phyloP scores from a whole-genome alignment of 2,888 invertebrate species.

The Ormyrus nitidulus region DNA sequence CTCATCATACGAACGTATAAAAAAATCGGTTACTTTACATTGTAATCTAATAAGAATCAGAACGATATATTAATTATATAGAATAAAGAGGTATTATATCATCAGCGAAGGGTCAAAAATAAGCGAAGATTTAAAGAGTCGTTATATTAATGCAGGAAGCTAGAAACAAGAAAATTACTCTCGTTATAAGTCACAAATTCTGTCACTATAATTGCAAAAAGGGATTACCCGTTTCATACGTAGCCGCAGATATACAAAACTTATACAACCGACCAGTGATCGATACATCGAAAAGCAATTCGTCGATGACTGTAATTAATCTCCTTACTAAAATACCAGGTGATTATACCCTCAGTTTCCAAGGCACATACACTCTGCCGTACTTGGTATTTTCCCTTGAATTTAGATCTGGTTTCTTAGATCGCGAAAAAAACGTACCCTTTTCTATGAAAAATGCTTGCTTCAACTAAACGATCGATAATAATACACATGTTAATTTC shows the following conservation, averaged over 20 bases:
- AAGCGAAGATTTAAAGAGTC: neutral
- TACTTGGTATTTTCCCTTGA: constrained; percentile 10
- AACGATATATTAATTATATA: constrained; percentile 6
- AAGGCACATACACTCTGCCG: neutral
- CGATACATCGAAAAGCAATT: constrained; percentile 22
- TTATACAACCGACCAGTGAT: constrained; percentile 27
- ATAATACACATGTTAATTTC: neutral
- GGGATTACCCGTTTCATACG: neutral
- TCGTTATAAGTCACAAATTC: constrained; percentile 40
- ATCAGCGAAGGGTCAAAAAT: neutral
- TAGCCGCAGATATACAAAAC: neutral
- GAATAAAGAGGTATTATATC: neutral
- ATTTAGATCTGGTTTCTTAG: constrained; percentile 27
- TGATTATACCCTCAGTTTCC: neutral
- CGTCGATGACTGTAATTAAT: neutral
- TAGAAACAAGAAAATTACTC: constrained; percentile 34
- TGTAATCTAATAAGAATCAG: constrained; percentile 20
- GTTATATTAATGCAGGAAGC: constrained; percentile 23
- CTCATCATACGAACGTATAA: constrained; percentile 30
- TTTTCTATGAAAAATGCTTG: constrained; percentile 42
- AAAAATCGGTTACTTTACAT: constrained; percentile 14
- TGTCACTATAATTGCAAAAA: constrained; percentile 18
- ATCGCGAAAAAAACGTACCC: constrained; percentile 16
- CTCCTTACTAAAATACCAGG: neutral
- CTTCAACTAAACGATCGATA: constrained; percentile 3